Evolutionary conservation across 2,113 vertebrate genomes (phyloP).

Genomic region (Copsychus sechellarum): DNA sequence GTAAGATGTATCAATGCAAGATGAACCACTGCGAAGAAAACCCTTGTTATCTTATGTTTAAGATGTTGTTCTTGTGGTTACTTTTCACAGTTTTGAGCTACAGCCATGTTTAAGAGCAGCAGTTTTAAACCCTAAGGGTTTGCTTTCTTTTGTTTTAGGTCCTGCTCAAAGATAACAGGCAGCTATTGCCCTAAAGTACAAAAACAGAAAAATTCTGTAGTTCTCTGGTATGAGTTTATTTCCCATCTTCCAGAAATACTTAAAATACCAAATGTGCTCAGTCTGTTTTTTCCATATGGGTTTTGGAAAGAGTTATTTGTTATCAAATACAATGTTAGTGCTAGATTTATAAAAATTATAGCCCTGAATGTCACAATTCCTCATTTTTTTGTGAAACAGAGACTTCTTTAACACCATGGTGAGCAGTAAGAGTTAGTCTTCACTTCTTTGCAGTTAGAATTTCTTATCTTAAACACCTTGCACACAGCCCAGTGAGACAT

Average conservation of each 20-base stretch:
- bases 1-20: background rate
- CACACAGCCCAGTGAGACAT: background rate
- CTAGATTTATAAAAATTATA: background rate
- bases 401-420: background rate
- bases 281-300: background rate
- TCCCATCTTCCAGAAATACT: background rate
- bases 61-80: background rate
- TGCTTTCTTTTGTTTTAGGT: background rate
- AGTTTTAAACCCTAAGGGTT: background rate
- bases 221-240: background rate
- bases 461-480: background rate
- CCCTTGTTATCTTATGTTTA: background rate
- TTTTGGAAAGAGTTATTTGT: background rate
- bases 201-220: background rate
- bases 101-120: background rate
- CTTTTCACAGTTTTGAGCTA: background rate
- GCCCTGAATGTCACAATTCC: background rate
- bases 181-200: background rate
- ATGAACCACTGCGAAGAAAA: background rate
- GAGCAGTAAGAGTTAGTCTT: background rate
- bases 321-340: background rate
- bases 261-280: background rate
- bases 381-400: background rate
- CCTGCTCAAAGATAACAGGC: background rate
- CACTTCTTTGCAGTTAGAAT: background rate